These are phyloP conservation scores for Spatula clypeata DNA, from an alignment of 2,797 vertebrate genomes.

Conservation along the genomic window DNA sequence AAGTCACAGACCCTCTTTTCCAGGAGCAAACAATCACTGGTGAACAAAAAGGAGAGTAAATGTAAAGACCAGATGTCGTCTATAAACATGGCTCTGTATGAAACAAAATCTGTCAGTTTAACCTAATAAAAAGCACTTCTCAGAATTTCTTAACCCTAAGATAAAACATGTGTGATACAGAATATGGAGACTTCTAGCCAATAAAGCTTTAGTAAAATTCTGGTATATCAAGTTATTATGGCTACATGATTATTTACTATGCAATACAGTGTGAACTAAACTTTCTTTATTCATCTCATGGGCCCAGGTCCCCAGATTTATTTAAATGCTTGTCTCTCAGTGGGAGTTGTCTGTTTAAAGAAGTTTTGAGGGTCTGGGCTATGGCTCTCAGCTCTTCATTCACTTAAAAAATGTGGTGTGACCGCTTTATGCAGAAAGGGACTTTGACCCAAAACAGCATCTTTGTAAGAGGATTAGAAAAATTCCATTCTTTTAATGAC, in stretches of 20 bases:
- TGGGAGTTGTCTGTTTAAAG: constrained; percentile 54
- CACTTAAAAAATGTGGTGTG: constrained; percentile 61
- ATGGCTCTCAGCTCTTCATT: constrained; percentile 30
- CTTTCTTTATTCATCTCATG: constrained; percentile 11
- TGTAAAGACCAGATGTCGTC: constrained; percentile 50
- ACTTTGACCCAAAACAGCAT: constrained; percentile 77
- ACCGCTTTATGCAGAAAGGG: constrained; percentile 57
- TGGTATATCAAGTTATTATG: constrained; percentile 36
- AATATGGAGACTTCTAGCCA: constrained; percentile 13
- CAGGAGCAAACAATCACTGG: background rate
- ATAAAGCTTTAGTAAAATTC: constrained; percentile 12
- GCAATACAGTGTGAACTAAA: constrained; percentile 4
- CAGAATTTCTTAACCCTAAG: constrained; percentile 52
- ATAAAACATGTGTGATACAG: constrained; percentile 51
- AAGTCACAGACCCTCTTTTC: background rate
- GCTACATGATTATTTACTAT: constrained; percentile 19
- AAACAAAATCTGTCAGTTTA: constrained; percentile 55
- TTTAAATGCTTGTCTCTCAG: constrained; percentile 56
- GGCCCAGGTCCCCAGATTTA: background rate
- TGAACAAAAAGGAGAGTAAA: constrained; percentile 16
- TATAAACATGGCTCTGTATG: constrained; percentile 39
- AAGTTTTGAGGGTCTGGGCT: constrained; percentile 39
- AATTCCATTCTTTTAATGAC: constrained; percentile 77
- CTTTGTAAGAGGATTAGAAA: constrained; percentile 80
- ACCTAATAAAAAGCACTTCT: constrained; percentile 61